Percentiles rank a stretch among this genome's conserved stretches.
phyloP scores from a whole-genome alignment of 2,888 invertebrate species.

The Hydrotaea diabolus region DNA sequence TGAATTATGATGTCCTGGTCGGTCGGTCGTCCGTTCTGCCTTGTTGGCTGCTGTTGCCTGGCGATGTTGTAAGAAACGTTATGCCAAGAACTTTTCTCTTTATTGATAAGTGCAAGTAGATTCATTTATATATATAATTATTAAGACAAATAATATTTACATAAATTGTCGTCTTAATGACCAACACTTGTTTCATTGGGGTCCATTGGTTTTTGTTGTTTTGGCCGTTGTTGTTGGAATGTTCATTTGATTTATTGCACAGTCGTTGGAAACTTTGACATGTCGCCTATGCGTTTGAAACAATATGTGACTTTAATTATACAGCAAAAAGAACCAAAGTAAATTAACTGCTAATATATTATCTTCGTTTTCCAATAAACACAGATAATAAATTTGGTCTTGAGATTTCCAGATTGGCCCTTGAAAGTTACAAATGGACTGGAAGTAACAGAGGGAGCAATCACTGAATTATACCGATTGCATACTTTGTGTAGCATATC shows the following conservation, averaged over 20 bases:
- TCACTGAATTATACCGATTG: no score
- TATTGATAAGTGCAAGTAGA: background rate
- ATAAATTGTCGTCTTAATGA: conserved; percentile 29
- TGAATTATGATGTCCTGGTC: background rate
- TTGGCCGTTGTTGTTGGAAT: background rate
- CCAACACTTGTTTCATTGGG: conserved; percentile 3
- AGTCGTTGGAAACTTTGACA: conserved; percentile 4
- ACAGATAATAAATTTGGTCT: no score
- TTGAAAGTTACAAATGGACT: no score
- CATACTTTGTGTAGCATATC: no score
- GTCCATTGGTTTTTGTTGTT: background rate
- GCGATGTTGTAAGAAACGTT: background rate
- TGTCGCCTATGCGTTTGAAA: background rate
- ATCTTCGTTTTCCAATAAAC: no score
- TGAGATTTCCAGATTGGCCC: no score
- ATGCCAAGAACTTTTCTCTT: background rate
- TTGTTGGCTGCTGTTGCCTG: background rate
- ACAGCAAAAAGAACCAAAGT: background rate
- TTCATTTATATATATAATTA: background rate
- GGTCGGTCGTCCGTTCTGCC: background rate
- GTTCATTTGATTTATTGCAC: background rate
- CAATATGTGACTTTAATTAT: background rate
- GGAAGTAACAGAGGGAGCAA: no score
- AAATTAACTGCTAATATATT: background rate
- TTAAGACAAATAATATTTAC: conserved; percentile 25